Evolutionary conservation across 2,888 invertebrate genomes (phyloP), one percentile per base, ranked within the genome.

Genomic region (Melanargia galathea): DNA sequence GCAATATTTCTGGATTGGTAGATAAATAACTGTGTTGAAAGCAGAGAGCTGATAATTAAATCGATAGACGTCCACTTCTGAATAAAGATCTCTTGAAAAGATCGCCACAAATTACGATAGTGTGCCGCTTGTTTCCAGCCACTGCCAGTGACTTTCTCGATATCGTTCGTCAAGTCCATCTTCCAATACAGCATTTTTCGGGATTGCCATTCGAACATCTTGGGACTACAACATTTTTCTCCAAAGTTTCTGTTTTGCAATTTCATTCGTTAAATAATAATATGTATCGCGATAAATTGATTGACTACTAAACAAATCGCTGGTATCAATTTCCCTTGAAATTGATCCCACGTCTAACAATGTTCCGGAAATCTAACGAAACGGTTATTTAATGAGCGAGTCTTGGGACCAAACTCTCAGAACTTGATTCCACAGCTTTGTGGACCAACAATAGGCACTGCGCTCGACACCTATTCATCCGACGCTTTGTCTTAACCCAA

Each of bases 401-500:
- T 46, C 33, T 57, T 45, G 30, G 33, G 45, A 46, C 46, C 45
- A 45, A 45, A 45, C 57, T 45, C 57, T 43, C 43, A 43, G 30
- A 45, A 57, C 57, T 57, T 46, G 57, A 33, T 45, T 57, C 20
- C 57, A 45, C 57, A 30, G 43, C 57, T 57, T 45, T 57, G 57
- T 57, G 30, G 57, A 46, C 46, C 75, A 77, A 84, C 86, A 87
- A 88, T 87, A 84, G 87, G 81, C 77, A 75, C 81, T 86, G 88
- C 77, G 71, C 80, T 73, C 81, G 86, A 86, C 86, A 84, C 82
- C 88, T 79, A 88, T 90, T 89, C 85, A 89, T 83, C 78, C 73
- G 65, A 62, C 64, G 79, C 77, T 83, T 88, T 87, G 87, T 87
- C 78, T 82, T 75, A 74, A 68, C 63, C 70, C 74, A 72, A 77